Conservation (phyloP, 2,888 invertebrate species). For the Xylota segnis region DNA sequence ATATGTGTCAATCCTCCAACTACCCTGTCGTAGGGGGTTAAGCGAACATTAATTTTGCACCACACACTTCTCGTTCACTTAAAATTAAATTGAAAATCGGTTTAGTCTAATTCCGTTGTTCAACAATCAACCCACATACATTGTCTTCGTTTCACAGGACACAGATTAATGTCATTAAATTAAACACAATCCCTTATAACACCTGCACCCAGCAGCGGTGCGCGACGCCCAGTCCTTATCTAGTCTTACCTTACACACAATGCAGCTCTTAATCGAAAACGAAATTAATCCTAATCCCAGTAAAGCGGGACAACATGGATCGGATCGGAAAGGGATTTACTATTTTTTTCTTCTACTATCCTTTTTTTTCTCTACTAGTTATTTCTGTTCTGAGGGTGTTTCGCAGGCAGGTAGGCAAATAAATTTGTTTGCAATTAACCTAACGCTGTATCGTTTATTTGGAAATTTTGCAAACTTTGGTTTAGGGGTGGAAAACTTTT, state of each 20-base stretch:
- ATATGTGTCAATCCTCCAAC: constrained; percentile 21
- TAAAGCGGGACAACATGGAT: constrained; percentile 62
- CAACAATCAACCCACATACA: constrained; percentile 63
- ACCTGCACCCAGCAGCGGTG: background rate
- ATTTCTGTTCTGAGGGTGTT: constrained; percentile 10
- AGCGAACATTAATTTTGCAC: constrained; percentile 45
- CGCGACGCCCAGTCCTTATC: constrained; percentile 1
- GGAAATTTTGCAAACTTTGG: constrained; percentile 28
- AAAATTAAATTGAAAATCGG: constrained; percentile 63
- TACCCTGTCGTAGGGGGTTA: constrained; percentile 6
- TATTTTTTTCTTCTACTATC: constrained; percentile 3
- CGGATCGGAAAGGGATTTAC: constrained; percentile 18
- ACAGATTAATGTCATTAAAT: constrained; percentile 75
- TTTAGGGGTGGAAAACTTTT: constrained; percentile 44
- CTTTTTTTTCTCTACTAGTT: background rate
- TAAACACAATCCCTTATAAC: constrained; percentile 71
- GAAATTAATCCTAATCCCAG: constrained; percentile 73
- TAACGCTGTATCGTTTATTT: constrained; percentile 47
- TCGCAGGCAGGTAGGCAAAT: constrained; percentile 59
- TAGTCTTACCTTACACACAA: constrained; percentile 42
- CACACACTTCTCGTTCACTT: constrained; percentile 27
- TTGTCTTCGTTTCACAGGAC: constrained; percentile 43
- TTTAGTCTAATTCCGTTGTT: constrained; percentile 69
- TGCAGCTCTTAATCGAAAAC: constrained; percentile 58
- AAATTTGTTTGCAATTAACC: constrained; percentile 68